Conservation (phyloP, 2,797 vertebrate genomes). For the Rhadinocentrus ornatus region DNA sequence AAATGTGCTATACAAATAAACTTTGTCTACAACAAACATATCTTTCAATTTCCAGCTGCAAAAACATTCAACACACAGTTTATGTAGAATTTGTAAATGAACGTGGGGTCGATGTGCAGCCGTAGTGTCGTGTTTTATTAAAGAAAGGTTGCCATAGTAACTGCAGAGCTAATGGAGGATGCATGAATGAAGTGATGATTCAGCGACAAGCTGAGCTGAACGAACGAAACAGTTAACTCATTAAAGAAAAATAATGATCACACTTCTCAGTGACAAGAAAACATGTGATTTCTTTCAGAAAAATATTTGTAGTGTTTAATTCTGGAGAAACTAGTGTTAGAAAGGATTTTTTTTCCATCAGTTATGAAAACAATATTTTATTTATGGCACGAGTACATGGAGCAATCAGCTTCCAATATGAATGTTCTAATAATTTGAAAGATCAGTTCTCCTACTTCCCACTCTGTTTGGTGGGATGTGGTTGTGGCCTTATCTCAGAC, state of each 20-base stretch:
- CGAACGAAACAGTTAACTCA: neutral
- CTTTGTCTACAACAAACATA: neutral
- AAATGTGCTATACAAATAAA: too few species aligned
- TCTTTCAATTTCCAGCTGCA: slow-evolving; percentile 3
- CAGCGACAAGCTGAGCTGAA: slow-evolving; percentile 13
- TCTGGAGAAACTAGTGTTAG: too few species aligned
- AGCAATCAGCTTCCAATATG: neutral
- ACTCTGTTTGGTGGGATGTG: too few species aligned
- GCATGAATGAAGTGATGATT: slow-evolving; percentile 16
- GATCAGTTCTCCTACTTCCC: too few species aligned
- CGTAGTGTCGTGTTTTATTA: slow-evolving; percentile 16
- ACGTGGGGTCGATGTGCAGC: neutral
- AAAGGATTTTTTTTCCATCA: too few species aligned
- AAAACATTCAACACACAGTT: neutral
- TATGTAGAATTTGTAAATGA: neutral
- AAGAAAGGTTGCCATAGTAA: slow-evolving; percentile 39
- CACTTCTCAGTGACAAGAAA: neutral
- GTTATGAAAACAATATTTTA: neutral
- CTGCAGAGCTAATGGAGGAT: neutral
- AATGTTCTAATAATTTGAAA: too few species aligned
- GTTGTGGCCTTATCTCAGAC: neutral
- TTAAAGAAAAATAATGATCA: slow-evolving; percentile 14
- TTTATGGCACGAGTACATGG: neutral
- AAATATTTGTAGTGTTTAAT: too few species aligned
- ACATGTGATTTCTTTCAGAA: too few species aligned